Evolutionary conservation across 2,797 vertebrate genomes (phyloP).

Genomic region (Microchirus variegatus): DNA sequence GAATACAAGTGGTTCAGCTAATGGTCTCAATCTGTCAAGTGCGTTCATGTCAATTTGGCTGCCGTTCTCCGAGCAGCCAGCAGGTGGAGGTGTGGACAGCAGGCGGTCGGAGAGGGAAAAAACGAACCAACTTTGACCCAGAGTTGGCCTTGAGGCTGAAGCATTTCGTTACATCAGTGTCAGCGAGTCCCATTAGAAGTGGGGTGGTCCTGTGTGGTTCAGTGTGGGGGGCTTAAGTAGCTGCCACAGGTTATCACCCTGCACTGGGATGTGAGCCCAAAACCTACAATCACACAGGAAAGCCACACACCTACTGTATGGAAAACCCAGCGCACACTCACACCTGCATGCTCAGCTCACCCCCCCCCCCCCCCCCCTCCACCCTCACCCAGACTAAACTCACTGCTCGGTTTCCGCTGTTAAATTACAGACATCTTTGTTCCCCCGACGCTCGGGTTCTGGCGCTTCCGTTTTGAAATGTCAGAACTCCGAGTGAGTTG

Average conservation of each 20-base stretch:
- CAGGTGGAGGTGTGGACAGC: slow-evolving; percentile 72
- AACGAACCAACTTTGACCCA: slow-evolving; percentile 42
- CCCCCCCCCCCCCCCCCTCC: slow-evolving; percentile 6
- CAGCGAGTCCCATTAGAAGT: slow-evolving; percentile 5
- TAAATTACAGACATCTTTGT: slow-evolving; percentile 58
- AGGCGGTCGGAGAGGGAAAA: slow-evolving; percentile 1
- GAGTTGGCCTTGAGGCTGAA: slow-evolving; percentile 27
- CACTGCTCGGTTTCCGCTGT: slow-evolving; percentile 57
- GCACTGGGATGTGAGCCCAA: slow-evolving; percentile 16
- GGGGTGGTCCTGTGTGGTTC: slow-evolving; percentile 35
- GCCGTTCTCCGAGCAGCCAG: slow-evolving; percentile 51
- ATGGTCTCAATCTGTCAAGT: slow-evolving; percentile 32
- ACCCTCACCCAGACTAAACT: slow-evolving; percentile 35
- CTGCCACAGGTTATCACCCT: slow-evolving; percentile 36
- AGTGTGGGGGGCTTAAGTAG: slow-evolving; percentile 13
- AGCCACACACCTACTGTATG: slow-evolving; percentile 32
- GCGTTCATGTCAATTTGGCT: slow-evolving; percentile 7
- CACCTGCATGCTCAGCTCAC: slow-evolving; percentile 37
- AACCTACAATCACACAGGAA: slow-evolving; percentile 22
- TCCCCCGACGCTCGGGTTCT: slow-evolving; percentile 46
- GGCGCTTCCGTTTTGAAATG: slow-evolving; percentile 61
- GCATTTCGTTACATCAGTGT: slow-evolving; percentile 31
- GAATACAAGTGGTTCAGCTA: slow-evolving; percentile 44
- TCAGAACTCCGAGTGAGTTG: slow-evolving; percentile 48
- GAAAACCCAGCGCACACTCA: slow-evolving; percentile 41